Evolutionary conservation across 1,140 invertebrate genomes (phyloP), one percentile per base, ranked within the genome.

Genomic region (Zelostemma sp.): DNA sequence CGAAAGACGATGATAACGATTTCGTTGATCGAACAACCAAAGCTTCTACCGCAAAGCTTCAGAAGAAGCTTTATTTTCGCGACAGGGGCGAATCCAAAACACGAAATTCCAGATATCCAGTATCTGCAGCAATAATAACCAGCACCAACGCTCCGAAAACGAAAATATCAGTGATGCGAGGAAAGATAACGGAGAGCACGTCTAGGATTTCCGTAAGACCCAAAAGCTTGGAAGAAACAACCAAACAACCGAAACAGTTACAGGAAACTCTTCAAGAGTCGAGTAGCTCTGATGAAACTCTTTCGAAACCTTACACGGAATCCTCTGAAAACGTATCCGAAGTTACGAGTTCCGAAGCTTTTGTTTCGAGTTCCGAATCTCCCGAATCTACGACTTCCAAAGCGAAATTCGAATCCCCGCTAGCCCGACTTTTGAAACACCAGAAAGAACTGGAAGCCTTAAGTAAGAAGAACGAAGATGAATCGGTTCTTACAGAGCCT

Each of bases 131-230:
- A 38, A 50, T 19, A 45, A 62, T 57, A 1, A 53, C 68, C 0
- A 72, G 59, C 0, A 69, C 72, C 3, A 73, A 73, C 19, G 46
- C 55, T 5, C 62, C 66, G 1, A 68, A 67, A 35, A 60, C 54
- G 6, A 72, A 64, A 60, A 69, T 61, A 11, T 72, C 41, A 4
- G 67, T 59, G 25, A 76, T 60, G 54, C 66, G 53, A 0, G 70
- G 56, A 41, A 78, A 64, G 57, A 70, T 69, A 40, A 74, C 55
- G 17, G 74, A 68, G 55, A 66, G 58, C 40, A 74, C 68, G 1
- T 76, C 40, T 5, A 74, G 56, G 41, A 73, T 64, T 12, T 74
- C 60, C 15, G 51, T 66, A 6, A 51, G 15, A 14, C 71, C 43
- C 4, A 75, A 59, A 35, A 67, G n/a, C n/a, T n/a, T n/a, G n/a